Evolutionary conservation across 2,797 vertebrate species (phyloP).

Genomic region (Cichlasoma orientale): DNA sequence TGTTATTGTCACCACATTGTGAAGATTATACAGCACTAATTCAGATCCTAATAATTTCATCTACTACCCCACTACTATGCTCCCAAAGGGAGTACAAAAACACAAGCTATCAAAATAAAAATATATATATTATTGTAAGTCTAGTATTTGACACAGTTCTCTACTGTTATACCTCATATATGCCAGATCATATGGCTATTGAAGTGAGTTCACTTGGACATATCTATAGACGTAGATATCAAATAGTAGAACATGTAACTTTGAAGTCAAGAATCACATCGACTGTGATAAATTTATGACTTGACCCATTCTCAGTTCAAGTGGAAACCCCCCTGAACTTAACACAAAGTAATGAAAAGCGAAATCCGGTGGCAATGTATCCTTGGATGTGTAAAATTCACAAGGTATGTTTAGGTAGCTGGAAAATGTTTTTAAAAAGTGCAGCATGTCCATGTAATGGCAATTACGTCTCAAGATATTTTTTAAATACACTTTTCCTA

Average conservation of each 20-base stretch:
- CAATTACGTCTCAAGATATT: constrained; percentile 24
- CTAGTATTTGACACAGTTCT: constrained; percentile 47
- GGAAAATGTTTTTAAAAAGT: constrained; percentile 47
- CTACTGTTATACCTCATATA: constrained; percentile 31
- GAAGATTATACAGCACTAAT: constrained; percentile 53
- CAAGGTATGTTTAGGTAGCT: constrained; percentile 30
- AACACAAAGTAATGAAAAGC: constrained; percentile 31
- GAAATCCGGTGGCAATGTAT: background rate
- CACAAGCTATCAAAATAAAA: constrained; percentile 49
- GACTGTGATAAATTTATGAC: constrained; percentile 20
- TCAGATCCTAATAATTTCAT: constrained; percentile 49
- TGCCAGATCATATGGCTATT: constrained; percentile 35
- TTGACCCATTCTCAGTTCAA: constrained; percentile 16
- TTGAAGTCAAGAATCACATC: constrained; percentile 29
- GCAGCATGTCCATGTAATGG: constrained; percentile 53
- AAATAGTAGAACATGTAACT: constrained; percentile 24
- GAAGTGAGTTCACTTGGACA: constrained; percentile 38
- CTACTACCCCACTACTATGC: constrained; percentile 55
- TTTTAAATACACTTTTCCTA: constrained; percentile 23
- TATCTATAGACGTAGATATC: constrained; percentile 35
- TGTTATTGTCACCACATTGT: constrained; percentile 41
- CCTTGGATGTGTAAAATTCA: constrained; percentile 29
- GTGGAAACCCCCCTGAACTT: constrained; percentile 12
- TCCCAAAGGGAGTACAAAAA: constrained; percentile 41
- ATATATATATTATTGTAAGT: constrained; percentile 15